Conservation (phyloP, 2,888 invertebrate genomes). For the Athalia rosae region DNA sequence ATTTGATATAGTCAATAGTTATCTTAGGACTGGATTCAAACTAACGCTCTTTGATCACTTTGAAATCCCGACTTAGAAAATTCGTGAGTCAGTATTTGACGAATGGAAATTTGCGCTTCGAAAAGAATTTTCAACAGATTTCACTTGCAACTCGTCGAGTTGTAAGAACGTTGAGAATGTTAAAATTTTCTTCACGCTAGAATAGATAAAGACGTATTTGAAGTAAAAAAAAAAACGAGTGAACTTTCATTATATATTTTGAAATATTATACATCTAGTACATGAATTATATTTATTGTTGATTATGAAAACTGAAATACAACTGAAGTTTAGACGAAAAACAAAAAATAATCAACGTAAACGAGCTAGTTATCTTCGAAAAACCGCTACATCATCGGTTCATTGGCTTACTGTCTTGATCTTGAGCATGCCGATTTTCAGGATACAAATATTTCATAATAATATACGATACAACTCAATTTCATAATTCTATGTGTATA, state of each 20-base stretch:
- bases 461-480: conserved; percentile 24
- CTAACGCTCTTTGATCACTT: too few species aligned
- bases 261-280: conserved; percentile 34
- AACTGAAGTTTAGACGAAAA: conserved; percentile 3
- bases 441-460: conserved; percentile 19
- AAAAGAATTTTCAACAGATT: too few species aligned
- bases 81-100: too few species aligned
- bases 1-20: too few species aligned
- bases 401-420: neutral
- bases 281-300: conserved; percentile 35
- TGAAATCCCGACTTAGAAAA: too few species aligned
- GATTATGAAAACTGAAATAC: conserved; percentile 39
- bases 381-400: neutral
- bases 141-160: too few species aligned
- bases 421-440: neutral
- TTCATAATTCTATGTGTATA: conserved; percentile 1
- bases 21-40: too few species aligned
- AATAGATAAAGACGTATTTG: too few species aligned
- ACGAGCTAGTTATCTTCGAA: conserved; percentile 10
- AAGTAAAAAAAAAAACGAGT: too few species aligned
- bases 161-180: too few species aligned
- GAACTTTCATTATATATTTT: conserved; percentile 16
- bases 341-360: conserved; percentile 15
- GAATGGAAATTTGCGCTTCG: too few species aligned
- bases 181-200: too few species aligned